These are phyloP conservation scores for Odontamblyopus rebecca DNA, from an alignment of 2,797 vertebrate genomes.

Conservation along the genomic window DNA sequence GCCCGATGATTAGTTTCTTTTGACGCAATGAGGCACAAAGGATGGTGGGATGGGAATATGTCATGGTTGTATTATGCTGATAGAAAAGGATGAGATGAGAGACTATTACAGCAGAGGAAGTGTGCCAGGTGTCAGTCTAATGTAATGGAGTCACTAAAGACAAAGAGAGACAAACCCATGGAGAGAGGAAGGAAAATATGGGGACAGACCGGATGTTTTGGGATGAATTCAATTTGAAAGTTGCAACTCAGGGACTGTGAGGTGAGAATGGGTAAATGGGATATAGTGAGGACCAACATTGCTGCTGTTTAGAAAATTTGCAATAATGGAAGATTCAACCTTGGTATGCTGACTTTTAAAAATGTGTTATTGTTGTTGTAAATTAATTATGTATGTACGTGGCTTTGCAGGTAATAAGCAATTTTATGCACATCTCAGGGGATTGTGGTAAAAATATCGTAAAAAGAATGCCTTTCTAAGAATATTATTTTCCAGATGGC, in stretches of 20 bases:
- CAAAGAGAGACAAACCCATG: conserved; percentile 59
- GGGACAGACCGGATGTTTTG: conserved; percentile 36
- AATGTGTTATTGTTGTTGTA: no score
- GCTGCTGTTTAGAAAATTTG: no score
- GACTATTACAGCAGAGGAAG: conserved; percentile 52
- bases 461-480: no score
- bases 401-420: no score
- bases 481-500: background rate
- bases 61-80: conserved; percentile 62
- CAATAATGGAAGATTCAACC: no score
- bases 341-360: no score
- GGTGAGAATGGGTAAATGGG: conserved; percentile 3
- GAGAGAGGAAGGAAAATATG: conserved; percentile 56
- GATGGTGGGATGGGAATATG: conserved; percentile 50
- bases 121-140: conserved; percentile 66
- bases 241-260: conserved; percentile 17
- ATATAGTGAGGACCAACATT: background rate
- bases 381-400: no score
- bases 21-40: conserved; percentile 35
- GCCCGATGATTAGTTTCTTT: conserved; percentile 44
- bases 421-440: background rate
- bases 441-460: background rate
- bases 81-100: conserved; percentile 54
- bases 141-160: conserved; percentile 67
- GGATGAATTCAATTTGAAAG: conserved; percentile 19